Percentiles rank a stretch among this genome's conserved stretches.
Conservation (phyloP, 2,888 invertebrate species). For the Cactoblastis cactorum region DNA sequence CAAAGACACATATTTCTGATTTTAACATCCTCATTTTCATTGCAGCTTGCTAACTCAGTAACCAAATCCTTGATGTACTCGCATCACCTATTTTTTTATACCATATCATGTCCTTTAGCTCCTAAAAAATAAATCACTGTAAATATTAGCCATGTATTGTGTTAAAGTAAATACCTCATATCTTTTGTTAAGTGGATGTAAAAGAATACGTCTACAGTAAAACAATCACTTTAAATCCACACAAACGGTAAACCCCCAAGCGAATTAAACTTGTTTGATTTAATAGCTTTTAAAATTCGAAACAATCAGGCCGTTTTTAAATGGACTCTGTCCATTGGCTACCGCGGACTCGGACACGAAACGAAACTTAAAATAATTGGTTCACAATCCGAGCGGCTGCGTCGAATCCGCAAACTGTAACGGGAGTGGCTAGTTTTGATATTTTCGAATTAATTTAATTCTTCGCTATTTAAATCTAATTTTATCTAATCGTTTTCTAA, state of each 20-base stretch:
- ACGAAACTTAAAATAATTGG: slow-evolving; percentile 79
- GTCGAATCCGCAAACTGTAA: slow-evolving; percentile 32
- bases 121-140: too few relatives aligned
- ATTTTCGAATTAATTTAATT: slow-evolving; percentile 33
- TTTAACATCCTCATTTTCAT: too few relatives aligned
- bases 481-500: too few relatives aligned
- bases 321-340: slow-evolving; percentile 57
- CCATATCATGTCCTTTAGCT: too few relatives aligned
- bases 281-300: slow-evolving; percentile 55
- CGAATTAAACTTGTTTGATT: slow-evolving; percentile 46
- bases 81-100: too few relatives aligned
- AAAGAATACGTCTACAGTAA: neutral
- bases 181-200: too few relatives aligned
- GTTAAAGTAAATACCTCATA: too few relatives aligned
- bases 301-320: slow-evolving; percentile 41
- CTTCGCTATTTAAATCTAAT: too few relatives aligned
- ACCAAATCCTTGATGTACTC: too few relatives aligned
- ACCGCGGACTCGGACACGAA: slow-evolving; percentile 73
- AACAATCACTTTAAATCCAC: slow-evolving; percentile 4
- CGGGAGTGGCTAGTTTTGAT: slow-evolving; percentile 36
- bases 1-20: too few relatives aligned
- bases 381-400: slow-evolving; percentile 51
- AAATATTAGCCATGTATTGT: too few relatives aligned
- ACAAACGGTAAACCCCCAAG: slow-evolving; percentile 20
- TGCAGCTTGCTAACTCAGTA: too few relatives aligned